phyloP scores from a whole-genome alignment of 1,140 invertebrate species.

The Elymnias hypermnestra region DNA sequence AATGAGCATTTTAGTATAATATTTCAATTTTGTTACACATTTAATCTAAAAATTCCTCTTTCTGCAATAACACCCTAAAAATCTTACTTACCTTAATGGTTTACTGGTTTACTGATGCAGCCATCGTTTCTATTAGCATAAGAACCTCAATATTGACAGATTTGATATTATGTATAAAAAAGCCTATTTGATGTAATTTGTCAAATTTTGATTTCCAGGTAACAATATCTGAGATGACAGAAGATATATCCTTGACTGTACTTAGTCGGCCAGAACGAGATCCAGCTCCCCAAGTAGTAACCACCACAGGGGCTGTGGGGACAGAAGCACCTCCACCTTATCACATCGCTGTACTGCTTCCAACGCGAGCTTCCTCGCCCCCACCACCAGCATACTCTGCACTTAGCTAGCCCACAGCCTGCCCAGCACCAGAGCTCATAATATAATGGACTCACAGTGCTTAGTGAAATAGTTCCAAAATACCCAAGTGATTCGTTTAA shows the following conservation, averaged over 20 bases:
- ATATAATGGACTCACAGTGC: constrained; percentile 22
- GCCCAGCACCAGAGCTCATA: constrained; percentile 32
- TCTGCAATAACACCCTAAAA: too few relatives aligned
- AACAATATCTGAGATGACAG: constrained; percentile 7
- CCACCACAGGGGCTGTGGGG: constrained; percentile 3
- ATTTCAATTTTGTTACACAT: too few relatives aligned
- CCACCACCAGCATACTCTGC: constrained; percentile 80
- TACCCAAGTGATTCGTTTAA: too few relatives aligned
- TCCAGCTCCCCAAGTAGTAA: constrained; percentile 1
- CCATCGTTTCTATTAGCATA: too few relatives aligned
- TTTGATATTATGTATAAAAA: not conserved
- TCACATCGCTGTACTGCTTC: constrained; percentile 81
- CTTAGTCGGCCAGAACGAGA: constrained; percentile 16
- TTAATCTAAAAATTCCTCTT: too few relatives aligned
- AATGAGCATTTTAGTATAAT: too few relatives aligned
- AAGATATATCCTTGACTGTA: constrained; percentile 22
- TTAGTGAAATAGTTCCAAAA: too few relatives aligned
- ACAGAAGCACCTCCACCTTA: constrained; percentile 78
- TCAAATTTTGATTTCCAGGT: not conserved
- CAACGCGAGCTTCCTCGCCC: constrained; percentile 74
- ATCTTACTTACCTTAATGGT: too few relatives aligned
- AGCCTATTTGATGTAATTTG: not conserved
- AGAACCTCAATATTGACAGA: too few relatives aligned
- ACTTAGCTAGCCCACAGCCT: constrained; percentile 71
- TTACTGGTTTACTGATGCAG: too few relatives aligned